These are phyloP conservation scores for Plemyria rubiginata DNA, from an alignment of 2,888 invertebrate species.

Conservation along the genomic window DNA sequence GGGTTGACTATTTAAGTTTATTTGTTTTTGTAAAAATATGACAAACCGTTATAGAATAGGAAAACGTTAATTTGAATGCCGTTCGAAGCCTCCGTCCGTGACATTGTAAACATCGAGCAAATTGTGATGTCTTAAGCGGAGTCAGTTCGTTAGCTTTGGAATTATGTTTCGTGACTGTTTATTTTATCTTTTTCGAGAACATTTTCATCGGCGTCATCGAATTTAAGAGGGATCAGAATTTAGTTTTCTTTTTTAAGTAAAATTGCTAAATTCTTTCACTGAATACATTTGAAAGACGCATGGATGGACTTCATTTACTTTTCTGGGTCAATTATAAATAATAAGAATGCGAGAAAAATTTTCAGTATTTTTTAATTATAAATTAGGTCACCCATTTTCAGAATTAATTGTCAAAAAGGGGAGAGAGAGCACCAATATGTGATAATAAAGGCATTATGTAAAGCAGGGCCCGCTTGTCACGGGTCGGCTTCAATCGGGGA, in stretches of 20 bases:
- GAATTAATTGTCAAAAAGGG: too few relatives aligned
- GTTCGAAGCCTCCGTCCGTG: constrained; percentile 30
- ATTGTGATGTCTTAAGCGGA: constrained; percentile 40
- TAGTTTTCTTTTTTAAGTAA: constrained; percentile 15
- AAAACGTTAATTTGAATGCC: constrained; percentile 32
- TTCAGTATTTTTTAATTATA: too few relatives aligned
- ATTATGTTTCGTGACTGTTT: constrained; percentile 24
- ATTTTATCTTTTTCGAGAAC: constrained; percentile 23
- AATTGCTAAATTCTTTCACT: constrained; percentile 11
- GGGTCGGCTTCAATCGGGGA: constrained; percentile 4
- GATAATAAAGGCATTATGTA: constrained; percentile 10
- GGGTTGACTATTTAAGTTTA: not conserved
- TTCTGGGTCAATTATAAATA: not conserved
- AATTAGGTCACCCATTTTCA: too few relatives aligned
- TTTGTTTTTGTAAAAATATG: not conserved
- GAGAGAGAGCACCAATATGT: not conserved
- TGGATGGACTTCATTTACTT: not conserved
- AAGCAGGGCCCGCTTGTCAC: constrained; percentile 4
- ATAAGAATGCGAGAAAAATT: too few relatives aligned
- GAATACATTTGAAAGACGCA: constrained; percentile 12
- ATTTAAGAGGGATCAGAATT: constrained; percentile 12
- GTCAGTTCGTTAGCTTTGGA: constrained; percentile 41
- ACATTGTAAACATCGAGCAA: constrained; percentile 35
- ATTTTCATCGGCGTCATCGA: constrained; percentile 28
- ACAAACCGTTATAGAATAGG: constrained; percentile 4